These are phyloP conservation scores for Dolichomitus sp. DNA, from an alignment of 2,888 invertebrate genomes.

Conservation along the genomic window DNA sequence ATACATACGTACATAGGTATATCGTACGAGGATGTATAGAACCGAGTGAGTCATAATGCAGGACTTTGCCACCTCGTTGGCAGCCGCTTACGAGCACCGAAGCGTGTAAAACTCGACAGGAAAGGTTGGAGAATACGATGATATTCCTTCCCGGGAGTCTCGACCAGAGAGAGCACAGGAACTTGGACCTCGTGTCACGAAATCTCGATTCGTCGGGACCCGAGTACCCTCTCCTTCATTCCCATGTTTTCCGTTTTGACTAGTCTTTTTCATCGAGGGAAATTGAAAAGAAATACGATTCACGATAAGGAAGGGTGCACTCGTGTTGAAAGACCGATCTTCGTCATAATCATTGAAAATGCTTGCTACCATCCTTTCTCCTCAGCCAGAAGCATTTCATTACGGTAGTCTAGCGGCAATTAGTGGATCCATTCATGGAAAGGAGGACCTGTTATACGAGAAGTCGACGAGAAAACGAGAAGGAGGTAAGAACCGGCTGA, in stretches of 20 bases:
- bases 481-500: not conserved
- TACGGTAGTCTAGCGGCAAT: conserved; percentile 13
- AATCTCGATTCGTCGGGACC: conserved; percentile 1
- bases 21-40: conserved; percentile 25
- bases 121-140: conserved; percentile 49
- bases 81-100: conserved; percentile 55
- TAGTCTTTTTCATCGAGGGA: conserved; percentile 18
- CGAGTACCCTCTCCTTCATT: conserved; percentile 4
- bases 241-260: not conserved
- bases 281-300: conserved; percentile 50
- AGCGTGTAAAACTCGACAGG: conserved; percentile 58
- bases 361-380: not conserved
- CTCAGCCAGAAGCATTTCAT: not conserved
- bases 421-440: conserved; percentile 19
- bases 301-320: not conserved
- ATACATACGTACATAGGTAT: conserved; percentile 5
- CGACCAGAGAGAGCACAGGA: conserved; percentile 6
- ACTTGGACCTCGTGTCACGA: conserved; percentile 17
- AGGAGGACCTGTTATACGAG: conserved; percentile 22
- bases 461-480: not conserved
- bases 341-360: conserved; percentile 1
- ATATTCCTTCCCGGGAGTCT: conserved; percentile 49
- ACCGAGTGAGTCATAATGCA: conserved; percentile 52
- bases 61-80: conserved; percentile 63
- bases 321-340: conserved; percentile 15